Base-by-base conservation (phyloP, 92 coral and sea anemone genomes). In the Epizoanthus ramosus region DNA sequence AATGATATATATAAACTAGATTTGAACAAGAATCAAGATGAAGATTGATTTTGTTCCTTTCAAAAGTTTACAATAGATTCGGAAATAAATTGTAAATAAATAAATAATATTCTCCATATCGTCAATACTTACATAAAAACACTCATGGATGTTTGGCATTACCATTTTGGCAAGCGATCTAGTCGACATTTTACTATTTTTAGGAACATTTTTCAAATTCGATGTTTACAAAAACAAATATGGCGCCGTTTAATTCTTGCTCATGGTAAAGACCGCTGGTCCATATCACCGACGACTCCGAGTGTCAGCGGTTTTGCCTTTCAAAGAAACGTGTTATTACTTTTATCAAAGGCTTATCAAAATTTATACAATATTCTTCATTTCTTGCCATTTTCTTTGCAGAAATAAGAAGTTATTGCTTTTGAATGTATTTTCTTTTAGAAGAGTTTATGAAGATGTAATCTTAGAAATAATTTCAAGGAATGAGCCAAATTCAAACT, bases 71-170 rank as follows among this genome's bases (percentile, higher is more conserved):
- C 31, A 28, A 28, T 28, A 28, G 17, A 35, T 15, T 39, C 74
- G 21, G 3, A 35, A 41, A 5, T 18, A 37, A 1, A 6, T 39
- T 5, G 4, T 17, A 23, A 43, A 69, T 52, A 69, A 24, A 15
- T 33, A 5, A 22, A 25, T 3, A 0, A 25, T 54, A 0, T 33
- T 25, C 52, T 10, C 17, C 16, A 9, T 6, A 17, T 56, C 33
- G 0, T 31, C 71, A 18, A 22, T n/a, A 75, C 85, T 85, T 88
- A 93, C 97, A 85, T 88, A 75, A 64, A 91, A 67, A 76, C 97
- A 93, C 83, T 90, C 92, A 80, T 93, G 97, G 35, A 93, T 87
- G 68, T 39, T 81, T 63, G 97, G 97, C 89, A 91, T 79, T 58
- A 91, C 67, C 92, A 91, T 88, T 65, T 68, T 80, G 52, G 13